A percentile compares a stretch with the other conserved stretches of the same genome.
These are phyloP conservation scores for Montipora cactus DNA, from an alignment of 64 coral and sea anemone species.

Conservation along the genomic window DNA sequence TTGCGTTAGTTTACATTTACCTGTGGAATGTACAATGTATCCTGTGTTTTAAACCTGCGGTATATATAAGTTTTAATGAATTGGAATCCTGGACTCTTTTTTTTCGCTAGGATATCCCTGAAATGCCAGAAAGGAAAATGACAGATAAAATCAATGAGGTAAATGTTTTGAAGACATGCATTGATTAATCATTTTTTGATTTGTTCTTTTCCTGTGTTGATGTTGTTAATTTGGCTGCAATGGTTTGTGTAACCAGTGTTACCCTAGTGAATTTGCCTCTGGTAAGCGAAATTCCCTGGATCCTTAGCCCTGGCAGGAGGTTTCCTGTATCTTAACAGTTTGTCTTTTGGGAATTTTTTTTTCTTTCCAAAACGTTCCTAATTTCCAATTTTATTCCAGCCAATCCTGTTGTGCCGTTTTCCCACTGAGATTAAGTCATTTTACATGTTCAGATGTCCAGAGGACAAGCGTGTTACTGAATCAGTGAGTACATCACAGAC, in stretches of 20 bases:
- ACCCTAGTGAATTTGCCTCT: too few species aligned
- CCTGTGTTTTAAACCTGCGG: too few species aligned
- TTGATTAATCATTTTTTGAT: too few species aligned
- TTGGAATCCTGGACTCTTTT: not conserved
- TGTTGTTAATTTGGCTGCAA: too few species aligned
- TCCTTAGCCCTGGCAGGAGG: too few species aligned
- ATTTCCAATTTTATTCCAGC: conserved; percentile 44
- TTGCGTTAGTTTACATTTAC: too few species aligned
- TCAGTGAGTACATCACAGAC: conserved; percentile 68
- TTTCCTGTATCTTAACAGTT: too few species aligned
- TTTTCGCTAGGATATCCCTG: conserved; percentile 90
- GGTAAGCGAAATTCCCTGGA: too few species aligned
- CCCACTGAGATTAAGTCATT: conserved; percentile 97
- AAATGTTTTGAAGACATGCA: not conserved
- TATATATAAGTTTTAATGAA: too few species aligned
- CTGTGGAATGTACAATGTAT: too few species aligned
- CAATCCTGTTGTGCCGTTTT: conserved; percentile 94
- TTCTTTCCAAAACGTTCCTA: not conserved
- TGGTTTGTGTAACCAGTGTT: too few species aligned
- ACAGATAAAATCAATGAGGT: conserved; percentile 99
- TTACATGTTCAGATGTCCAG: conserved; percentile 95
- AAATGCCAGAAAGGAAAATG: conserved; percentile 99
- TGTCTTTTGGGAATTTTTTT: not conserved
- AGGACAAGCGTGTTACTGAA: conserved; percentile 94
- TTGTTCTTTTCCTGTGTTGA: too few species aligned